A percentile compares a stretch with the other conserved stretches of the same genome.
These are phyloP conservation scores for Columba livia DNA, from an alignment of 2,113 vertebrate genomes.

Conservation along the genomic window DNA sequence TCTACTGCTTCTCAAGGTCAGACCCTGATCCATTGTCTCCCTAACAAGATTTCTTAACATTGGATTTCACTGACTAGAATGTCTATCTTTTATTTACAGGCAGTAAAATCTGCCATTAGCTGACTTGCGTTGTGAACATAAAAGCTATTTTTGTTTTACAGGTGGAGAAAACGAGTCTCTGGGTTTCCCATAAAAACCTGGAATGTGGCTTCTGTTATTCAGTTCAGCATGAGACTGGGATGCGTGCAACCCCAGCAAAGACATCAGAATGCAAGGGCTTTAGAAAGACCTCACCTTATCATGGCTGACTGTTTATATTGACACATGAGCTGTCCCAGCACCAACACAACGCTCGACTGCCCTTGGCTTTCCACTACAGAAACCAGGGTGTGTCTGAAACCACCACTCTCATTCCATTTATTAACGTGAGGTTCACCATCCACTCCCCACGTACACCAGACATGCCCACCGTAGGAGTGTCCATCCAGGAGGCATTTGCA, in stretches of 20 bases:
- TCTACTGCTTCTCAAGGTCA: constrained; percentile 1
- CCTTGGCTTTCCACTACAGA: neutral
- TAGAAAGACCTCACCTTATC: neutral
- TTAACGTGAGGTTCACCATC: accelerated
- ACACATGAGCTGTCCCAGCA: neutral
- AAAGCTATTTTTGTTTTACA: neutral
- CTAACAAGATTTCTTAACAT: neutral
- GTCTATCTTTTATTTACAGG: neutral
- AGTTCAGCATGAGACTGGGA: neutral
- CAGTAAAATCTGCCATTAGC: neutral
- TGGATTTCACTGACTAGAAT: neutral
- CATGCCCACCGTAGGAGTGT: neutral
- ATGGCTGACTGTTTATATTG: accelerated
- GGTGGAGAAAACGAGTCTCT: neutral
- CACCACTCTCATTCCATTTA: accelerated
- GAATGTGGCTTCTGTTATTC: accelerated
- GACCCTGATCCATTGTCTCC: neutral
- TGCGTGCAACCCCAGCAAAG: accelerated
- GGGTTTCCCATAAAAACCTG: neutral
- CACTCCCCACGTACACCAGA: neutral
- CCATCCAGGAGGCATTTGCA: neutral
- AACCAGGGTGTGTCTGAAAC: neutral
- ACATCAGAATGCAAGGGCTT: neutral
- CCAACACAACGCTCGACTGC: accelerated
- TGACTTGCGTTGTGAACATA: neutral